Base-by-base conservation (phyloP, 2,888 invertebrate species). In the Meta bourneti region DNA sequence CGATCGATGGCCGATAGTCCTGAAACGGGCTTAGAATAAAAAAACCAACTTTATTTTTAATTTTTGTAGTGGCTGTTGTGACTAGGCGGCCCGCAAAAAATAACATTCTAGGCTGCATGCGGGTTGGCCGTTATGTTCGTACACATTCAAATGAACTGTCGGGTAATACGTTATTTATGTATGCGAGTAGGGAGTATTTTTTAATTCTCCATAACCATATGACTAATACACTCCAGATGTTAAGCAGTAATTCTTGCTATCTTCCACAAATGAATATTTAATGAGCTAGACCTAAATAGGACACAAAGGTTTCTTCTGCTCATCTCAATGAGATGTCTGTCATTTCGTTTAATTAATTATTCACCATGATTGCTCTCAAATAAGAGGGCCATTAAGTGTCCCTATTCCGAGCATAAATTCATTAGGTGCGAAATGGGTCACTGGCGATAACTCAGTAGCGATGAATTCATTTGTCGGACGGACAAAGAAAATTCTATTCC, bases 221-320 rank as follows among this genome's bases (percentile, higher is more conserved):
- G 82, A 82, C 52, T 48, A 82, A 82, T 72, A 6, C 72, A 82
- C 51, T 82, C 82, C 82, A 82, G 82, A 82, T 82, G 82, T 19
- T 71, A 19, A 52, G 9, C 49, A 9, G 49, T 20, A 51, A 9
- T 16, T 72, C 71, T 51, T 71, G n/a, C 70, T 48, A 48, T 6
- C 34, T 70, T 81, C 70, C 52, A 6, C 82, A 19, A 2, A 20
- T 52, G 82, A 71, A 82, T 82, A 51, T 69, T 72, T 71, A 82
- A 71, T 71, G 49, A n/a, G 48, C 19, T 49, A n/a, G n/a, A 6
- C 16, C 70, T 70, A 82, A 82, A 52, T 82, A 72, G 72, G 72
- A 6, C 72, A 72, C 51, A 51, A 69, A 72, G 51, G 52, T 16
- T 51, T 20, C 20, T 19, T 34, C 49, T 20, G 52, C 72, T 19